phyloP scores from a whole-genome alignment of 2,888 invertebrate genomes.

The Cataglyphis altisquamis region DNA sequence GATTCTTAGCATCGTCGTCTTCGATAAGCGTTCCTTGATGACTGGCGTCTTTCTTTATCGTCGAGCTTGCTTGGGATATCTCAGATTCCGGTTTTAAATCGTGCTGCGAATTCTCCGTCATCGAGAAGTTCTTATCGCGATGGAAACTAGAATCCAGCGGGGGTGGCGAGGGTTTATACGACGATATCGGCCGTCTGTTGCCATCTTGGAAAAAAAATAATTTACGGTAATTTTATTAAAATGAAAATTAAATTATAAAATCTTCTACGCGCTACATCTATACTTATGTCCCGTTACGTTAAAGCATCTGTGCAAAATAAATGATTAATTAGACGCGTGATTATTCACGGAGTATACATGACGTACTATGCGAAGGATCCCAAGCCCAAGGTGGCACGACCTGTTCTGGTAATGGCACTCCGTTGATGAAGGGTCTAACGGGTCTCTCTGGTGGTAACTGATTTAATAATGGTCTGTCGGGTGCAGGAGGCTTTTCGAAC shows the following conservation, averaged over 20 bases:
- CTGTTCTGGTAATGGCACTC: constrained; percentile 92
- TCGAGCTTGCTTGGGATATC: constrained; percentile 50
- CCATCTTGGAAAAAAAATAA: constrained; percentile 69
- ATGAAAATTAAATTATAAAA: not conserved
- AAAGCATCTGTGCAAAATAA: constrained; percentile 26
- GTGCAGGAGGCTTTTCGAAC: constrained; percentile 87
- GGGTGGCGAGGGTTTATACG: constrained; percentile 81
- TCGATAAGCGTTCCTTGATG: constrained; percentile 38
- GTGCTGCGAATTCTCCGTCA: constrained; percentile 65
- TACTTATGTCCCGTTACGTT: not conserved
- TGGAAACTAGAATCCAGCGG: constrained; percentile 68
- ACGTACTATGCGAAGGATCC: constrained; percentile 75
- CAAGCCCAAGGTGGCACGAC: constrained; percentile 88
- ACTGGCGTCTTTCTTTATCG: constrained; percentile 60
- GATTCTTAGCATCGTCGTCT: constrained; percentile 31
- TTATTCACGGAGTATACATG: constrained; percentile 29
- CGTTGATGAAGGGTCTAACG: constrained; percentile 89
- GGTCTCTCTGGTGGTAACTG: constrained; percentile 87
- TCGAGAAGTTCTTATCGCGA: constrained; percentile 68
- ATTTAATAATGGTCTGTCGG: constrained; percentile 88
- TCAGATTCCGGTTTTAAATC: constrained; percentile 63
- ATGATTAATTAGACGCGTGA: constrained; percentile 24
- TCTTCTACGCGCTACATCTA: not conserved
- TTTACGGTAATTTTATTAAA: not conserved
- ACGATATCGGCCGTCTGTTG: constrained; percentile 79